These are phyloP conservation scores for human DNA, from an alignment of 2,113 vertebrate species.

Conservation along the genomic window DNA sequence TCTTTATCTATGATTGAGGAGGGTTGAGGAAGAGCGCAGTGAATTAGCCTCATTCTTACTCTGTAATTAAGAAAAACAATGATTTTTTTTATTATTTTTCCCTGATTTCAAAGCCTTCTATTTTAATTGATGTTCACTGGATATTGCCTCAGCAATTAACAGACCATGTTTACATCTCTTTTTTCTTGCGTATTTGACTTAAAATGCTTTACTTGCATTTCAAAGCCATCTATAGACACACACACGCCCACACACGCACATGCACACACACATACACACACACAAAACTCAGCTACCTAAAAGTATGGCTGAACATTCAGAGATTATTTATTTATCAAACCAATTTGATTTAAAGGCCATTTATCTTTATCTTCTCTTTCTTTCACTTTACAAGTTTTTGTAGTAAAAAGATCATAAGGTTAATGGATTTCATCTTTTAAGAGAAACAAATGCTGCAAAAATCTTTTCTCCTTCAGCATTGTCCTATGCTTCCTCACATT, in stretches of 20 bases:
- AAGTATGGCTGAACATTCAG: background rate
- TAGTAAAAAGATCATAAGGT: background rate
- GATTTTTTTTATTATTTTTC: conserved; percentile 52
- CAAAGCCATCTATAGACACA: background rate
- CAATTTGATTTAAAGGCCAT: background rate
- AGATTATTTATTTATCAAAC: background rate
- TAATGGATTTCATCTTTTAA: background rate
- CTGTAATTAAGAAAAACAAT: conserved; percentile 64
- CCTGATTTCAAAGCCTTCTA: conserved; percentile 52
- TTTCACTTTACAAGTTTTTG: conserved; percentile 15
- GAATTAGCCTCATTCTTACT: conserved; percentile 21
- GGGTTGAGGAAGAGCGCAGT: background rate
- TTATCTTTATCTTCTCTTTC: background rate
- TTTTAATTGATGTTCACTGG: conserved; percentile 55
- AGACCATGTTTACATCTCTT: background rate
- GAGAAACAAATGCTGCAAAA: background rate
- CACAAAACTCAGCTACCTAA: background rate
- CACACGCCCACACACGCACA: background rate
- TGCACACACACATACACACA: background rate
- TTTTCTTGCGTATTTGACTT: conserved; percentile 13
- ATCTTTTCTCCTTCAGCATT: background rate
- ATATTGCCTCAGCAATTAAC: conserved; percentile 40
- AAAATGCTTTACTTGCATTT: conserved; percentile 23
- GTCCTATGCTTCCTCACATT: background rate
- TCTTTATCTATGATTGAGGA: background rate